Percentiles rank a stretch among this genome's conserved stretches.
These are phyloP conservation scores for Callorhinus ursinus DNA, from an alignment of 2,113 vertebrate genomes.

Conservation along the genomic window DNA sequence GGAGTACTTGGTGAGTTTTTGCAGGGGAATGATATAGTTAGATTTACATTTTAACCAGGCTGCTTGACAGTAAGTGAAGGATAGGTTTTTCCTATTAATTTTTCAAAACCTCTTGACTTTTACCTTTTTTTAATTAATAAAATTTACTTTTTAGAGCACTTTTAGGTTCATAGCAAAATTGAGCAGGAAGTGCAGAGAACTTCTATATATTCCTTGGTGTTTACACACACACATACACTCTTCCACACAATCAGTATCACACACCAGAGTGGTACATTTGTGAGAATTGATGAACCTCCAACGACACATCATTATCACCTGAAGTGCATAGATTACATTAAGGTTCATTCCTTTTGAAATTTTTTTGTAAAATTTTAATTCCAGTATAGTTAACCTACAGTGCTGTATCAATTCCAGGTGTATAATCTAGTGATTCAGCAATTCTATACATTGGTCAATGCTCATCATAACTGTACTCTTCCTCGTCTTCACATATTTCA, in stretches of 20 bases:
- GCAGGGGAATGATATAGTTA: not conserved
- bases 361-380: not conserved
- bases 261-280: not conserved
- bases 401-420: not conserved
- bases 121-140: slow-evolving; percentile 31
- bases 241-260: not conserved
- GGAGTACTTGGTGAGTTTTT: not conserved
- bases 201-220: not conserved
- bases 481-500: not conserved
- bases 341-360: not conserved
- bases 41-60: not conserved
- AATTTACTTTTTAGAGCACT: not conserved
- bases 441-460: not conserved
- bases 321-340: not conserved
- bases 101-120: not conserved
- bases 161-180: not conserved
- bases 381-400: not conserved
- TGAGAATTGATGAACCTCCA: not conserved
- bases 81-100: not conserved
- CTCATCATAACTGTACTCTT: not conserved
- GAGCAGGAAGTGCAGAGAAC: not conserved
- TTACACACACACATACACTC: no score
- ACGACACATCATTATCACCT: not conserved
- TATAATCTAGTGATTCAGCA: not conserved
- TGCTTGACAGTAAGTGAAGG: not conserved